Base-by-base conservation (phyloP, 2,797 vertebrate species). In the Eurystomus glaucurus region DNA sequence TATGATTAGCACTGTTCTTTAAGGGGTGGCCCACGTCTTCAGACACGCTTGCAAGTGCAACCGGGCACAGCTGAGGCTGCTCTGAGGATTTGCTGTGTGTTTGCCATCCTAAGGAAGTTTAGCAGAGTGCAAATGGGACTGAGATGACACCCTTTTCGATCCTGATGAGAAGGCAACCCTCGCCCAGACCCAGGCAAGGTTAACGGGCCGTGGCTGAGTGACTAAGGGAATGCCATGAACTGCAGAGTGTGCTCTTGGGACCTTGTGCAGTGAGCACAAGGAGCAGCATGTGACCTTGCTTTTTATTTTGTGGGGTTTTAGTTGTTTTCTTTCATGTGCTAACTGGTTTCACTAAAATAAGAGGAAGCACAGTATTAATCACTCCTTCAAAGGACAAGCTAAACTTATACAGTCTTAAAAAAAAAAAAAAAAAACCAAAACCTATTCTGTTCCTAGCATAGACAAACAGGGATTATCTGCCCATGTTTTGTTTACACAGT, bases 141-240 rank as follows among this genome's bases (percentile, higher is more conserved):
- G 43, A 1, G 4, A 20, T 46, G 17, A 2, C 26, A 83, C 7
- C 11, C 21, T 25, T 25, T 85, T 68, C 41, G 11, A 16, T 58
- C 54, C 29, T 43, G 20, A 48, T 46, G 26, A 64, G 26, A 31
- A 48, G 8, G 10, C 8, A 75, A 26, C 6, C n/a, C 14, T 64
- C 66, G 20, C 14, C 8, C 23, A 76, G 6, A 51, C 5, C 16
- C 28, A 48, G 51, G 14, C 0, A 0, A 77, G 12, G 7, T 69
- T 72, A 69, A 16, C 28, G 57, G 37, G 14, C 5, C 39, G 19
- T 13, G 37, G 35, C 52, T 62, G n/a, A 57, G 2, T 54, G 66
- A 57, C 17, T 4, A 19, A 54, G 17, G 5, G 22, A 68, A 58
- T n/a, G 11, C 13, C 25, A 4, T 19, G 11, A 45, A 31, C 6